Conservation (phyloP, 2,888 invertebrate genomes). For the Adineta ricciae region DNA sequence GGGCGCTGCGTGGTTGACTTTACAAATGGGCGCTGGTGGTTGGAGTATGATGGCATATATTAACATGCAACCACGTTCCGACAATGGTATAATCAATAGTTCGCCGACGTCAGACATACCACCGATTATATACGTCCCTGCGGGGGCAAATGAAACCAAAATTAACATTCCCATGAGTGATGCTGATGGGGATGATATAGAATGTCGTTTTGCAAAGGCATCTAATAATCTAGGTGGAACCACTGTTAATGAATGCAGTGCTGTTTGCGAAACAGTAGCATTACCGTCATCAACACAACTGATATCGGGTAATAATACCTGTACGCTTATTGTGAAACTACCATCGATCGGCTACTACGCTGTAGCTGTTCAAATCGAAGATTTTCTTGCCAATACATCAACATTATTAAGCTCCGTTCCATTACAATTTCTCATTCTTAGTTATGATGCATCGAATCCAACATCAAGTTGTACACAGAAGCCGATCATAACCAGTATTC, state of each 20-base stretch:
- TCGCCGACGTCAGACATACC: neutral
- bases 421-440: neutral
- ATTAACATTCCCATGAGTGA: neutral
- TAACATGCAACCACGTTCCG: neutral
- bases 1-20: neutral
- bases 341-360: neutral
- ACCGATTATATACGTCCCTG: neutral
- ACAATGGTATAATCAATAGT: neutral
- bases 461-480: neutral
- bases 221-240: neutral
- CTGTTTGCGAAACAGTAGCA: neutral
- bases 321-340: neutral
- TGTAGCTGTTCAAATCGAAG: neutral
- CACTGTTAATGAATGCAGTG: neutral
- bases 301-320: neutral
- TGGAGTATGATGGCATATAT: neutral
- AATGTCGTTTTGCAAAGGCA: neutral
- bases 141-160: neutral
- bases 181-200: neutral
- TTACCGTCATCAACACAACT: neutral
- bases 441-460: neutral
- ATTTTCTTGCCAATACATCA: neutral
- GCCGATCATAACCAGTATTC: neutral
- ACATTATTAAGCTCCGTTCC: neutral
- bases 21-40: neutral